Percentiles rank a stretch among this genome's conserved stretches.
These are phyloP conservation scores for Litocranius walleri DNA, from an alignment of 2,113 vertebrate genomes.

Conservation along the genomic window DNA sequence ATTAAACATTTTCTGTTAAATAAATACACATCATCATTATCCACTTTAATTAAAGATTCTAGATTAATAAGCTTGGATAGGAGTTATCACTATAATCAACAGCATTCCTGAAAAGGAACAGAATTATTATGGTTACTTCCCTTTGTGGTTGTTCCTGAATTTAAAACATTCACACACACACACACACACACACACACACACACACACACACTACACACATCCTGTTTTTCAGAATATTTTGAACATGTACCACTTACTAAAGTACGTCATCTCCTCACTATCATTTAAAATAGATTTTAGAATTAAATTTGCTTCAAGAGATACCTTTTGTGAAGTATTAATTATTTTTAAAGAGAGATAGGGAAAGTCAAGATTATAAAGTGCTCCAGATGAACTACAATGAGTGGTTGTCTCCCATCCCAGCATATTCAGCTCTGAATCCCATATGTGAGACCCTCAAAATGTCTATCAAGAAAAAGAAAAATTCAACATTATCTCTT, in stretches of 20 bases:
- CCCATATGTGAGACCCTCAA: neutral
- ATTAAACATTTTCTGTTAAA: slow-evolving; percentile 37
- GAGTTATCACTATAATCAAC: slow-evolving; percentile 33
- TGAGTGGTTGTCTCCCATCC: neutral
- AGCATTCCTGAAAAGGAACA: slow-evolving; percentile 22
- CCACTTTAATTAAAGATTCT: slow-evolving; percentile 49
- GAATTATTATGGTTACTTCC: neutral
- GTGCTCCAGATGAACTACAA: slow-evolving; percentile 39
- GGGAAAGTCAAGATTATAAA: slow-evolving; percentile 29
- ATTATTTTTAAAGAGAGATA: slow-evolving; percentile 61
- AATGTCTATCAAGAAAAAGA: slow-evolving; percentile 6
- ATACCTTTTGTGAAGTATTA: slow-evolving; percentile 54
- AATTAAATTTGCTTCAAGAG: slow-evolving; percentile 66
- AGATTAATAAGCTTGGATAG: slow-evolving; percentile 4
- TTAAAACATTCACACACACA: neutral
- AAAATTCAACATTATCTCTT: neutral
- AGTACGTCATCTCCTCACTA: slow-evolving; percentile 9
- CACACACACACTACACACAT: neutral
- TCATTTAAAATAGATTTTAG: slow-evolving; percentile 54
- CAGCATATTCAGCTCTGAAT: neutral
- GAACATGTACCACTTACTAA: slow-evolving; percentile 19
- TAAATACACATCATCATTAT: slow-evolving; percentile 40
- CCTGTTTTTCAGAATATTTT: slow-evolving; percentile 28
- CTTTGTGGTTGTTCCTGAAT: neutral
- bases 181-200: neutral